Conservation (phyloP, 1,140 invertebrate species). For the Diuraphis noxia region DNA sequence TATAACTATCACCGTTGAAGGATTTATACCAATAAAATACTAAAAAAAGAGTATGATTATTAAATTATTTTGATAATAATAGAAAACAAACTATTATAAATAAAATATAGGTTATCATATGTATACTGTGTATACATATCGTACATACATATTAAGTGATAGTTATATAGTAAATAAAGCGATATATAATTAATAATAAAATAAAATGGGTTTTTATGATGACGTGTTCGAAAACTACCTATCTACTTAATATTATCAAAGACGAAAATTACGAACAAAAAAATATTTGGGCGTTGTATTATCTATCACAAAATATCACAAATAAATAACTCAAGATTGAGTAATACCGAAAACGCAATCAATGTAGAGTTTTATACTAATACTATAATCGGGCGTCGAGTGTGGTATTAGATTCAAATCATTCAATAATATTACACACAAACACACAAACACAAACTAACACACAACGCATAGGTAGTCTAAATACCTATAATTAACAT, state of each 20-base stretch:
- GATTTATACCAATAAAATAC: neutral
- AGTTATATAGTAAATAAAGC: neutral
- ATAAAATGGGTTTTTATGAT: neutral
- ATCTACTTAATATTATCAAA: neutral
- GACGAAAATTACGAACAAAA: neutral
- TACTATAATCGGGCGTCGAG: neutral
- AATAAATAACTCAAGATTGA: neutral
- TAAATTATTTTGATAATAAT: neutral
- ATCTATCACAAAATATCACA: conserved; percentile 42
- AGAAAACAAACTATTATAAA: neutral
- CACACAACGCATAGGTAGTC: neutral
- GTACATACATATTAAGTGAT: neutral
- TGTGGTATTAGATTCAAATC: neutral
- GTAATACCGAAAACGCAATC: neutral
- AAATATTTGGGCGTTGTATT: neutral
- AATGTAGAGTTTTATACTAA: neutral
- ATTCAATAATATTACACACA: neutral
- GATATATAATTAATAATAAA: neutral
- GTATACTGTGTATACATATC: neutral
- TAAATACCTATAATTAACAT: neutral
- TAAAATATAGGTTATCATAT: neutral
- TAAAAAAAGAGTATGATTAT: neutral
- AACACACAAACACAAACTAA: conserved; percentile 8
- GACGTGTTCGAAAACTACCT: neutral
- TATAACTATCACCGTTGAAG: neutral